Percentiles rank a stretch among this genome's conserved stretches.
These are phyloP conservation scores for Psittacula cyanocephala DNA, from an alignment of 2,113 vertebrate species.

Conservation along the genomic window DNA sequence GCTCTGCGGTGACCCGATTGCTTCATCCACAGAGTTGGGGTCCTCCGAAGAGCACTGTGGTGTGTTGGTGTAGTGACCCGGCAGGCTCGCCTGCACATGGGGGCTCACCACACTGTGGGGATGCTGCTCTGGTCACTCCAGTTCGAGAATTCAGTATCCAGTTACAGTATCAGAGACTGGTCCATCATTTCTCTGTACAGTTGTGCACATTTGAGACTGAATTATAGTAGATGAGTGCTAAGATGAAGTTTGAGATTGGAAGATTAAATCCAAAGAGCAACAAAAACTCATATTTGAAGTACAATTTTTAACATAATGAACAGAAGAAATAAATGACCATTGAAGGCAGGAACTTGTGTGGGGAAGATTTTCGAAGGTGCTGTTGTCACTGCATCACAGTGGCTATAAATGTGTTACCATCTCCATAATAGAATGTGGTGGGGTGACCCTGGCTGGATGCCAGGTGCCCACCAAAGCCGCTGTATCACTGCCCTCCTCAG, in stretches of 20 bases:
- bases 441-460: background rate
- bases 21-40: accelerated
- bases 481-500: background rate
- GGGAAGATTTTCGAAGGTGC: background rate
- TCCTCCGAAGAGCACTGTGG: background rate
- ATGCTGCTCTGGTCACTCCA: background rate
- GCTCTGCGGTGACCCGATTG: background rate
- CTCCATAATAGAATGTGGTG: background rate
- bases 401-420: background rate
- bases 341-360: background rate
- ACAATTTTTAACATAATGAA: background rate
- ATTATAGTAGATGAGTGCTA: background rate
- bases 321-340: background rate
- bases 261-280: background rate
- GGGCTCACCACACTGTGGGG: accelerated
- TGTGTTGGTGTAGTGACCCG: background rate
- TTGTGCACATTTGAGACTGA: background rate
- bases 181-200: background rate
- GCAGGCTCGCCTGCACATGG: accelerated
- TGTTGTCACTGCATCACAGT: background rate
- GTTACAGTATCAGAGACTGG: background rate
- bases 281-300: background rate
- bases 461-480: background rate
- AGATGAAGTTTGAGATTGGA: background rate
- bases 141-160: background rate